Evolutionary conservation across 2,797 vertebrate species (phyloP), one percentile per base, ranked within the genome.

Genomic region (Sphenodon punctatus): DNA sequence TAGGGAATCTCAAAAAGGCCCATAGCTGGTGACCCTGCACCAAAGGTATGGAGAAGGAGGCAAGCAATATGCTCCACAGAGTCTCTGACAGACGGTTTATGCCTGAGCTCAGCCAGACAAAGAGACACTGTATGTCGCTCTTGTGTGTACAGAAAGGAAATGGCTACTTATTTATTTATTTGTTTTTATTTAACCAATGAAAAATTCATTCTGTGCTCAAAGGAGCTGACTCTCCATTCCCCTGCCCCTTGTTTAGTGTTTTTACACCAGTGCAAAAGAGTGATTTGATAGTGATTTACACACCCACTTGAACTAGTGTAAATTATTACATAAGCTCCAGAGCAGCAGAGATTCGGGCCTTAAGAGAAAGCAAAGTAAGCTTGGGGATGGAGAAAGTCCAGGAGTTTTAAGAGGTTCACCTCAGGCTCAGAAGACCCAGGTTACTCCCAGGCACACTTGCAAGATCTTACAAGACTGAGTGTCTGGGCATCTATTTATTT

Each of bases 21-120:
- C 59, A 79, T 77, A 68, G 90, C 77, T 69, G 69, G 85, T 87
- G 60, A 93, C 93, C 92, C 90, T 85, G 88, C 87, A 67, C 68
- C 80, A 88, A 90, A 82, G 90, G 60, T 23, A 0, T 27, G 82
- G 81, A 85, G 74, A 80, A 6, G n/a, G 84, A 93, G 73, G 80
- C 74, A 93, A 88, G 78, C 89, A 86, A 91, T 89, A 81, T 89
- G 83, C 67, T 93, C 93, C 90, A 88, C 88, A 41, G 78, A 82
- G 92, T 85, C 82, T 77, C 39, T 41, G 88, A 82, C 84, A 85
- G 82, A 78, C 16, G 71, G 79, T 25, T 85, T 84, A 80, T 91
- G 68, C 80, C 79, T 43, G 11, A 83, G 77, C 69, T 88, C 48
- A 78, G 72, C 61, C 84, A 86, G 86, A 87, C 86, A 86, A 89